These are phyloP conservation scores for Lasiommata megera DNA, from an alignment of 2,888 invertebrate species.

Conservation along the genomic window DNA sequence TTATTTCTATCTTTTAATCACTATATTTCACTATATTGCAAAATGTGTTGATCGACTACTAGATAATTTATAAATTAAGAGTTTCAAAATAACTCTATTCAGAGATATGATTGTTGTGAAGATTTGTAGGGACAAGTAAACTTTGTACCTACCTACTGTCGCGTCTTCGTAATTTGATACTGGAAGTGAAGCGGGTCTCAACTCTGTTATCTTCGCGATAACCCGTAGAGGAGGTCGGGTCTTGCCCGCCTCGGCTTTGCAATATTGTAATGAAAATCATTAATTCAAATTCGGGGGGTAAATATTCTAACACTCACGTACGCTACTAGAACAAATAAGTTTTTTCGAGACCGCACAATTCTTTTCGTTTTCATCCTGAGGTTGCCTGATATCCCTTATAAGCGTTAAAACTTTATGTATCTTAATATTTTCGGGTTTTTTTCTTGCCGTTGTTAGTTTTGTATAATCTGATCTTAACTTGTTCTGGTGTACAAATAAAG, in stretches of 20 bases:
- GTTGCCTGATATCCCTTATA: no score
- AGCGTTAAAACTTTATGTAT: no score
- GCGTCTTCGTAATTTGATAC: slow-evolving; percentile 17
- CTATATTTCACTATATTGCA: background rate
- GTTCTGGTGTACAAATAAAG: no score
- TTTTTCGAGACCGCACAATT: background rate
- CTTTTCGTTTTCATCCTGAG: no score
- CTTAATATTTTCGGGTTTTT: no score
- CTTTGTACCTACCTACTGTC: slow-evolving; percentile 1
- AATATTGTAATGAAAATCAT: slow-evolving; percentile 8
- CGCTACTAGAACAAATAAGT: background rate
- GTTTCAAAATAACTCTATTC: background rate
- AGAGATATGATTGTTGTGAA: background rate
- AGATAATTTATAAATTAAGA: background rate
- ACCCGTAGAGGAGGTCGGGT: slow-evolving; percentile 47
- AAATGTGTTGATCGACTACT: background rate
- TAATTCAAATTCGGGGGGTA: background rate
- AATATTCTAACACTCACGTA: background rate
- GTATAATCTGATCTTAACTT: no score
- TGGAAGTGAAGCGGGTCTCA: slow-evolving; percentile 29
- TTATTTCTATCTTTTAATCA: no score
- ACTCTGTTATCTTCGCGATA: slow-evolving; percentile 32
- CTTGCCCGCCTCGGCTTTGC: slow-evolving; percentile 32
- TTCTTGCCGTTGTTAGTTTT: no score
- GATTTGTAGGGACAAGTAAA: slow-evolving; percentile 14